Evolutionary conservation across 2,888 invertebrate species (phyloP).

Genomic region (Spilosoma lubricipeda): DNA sequence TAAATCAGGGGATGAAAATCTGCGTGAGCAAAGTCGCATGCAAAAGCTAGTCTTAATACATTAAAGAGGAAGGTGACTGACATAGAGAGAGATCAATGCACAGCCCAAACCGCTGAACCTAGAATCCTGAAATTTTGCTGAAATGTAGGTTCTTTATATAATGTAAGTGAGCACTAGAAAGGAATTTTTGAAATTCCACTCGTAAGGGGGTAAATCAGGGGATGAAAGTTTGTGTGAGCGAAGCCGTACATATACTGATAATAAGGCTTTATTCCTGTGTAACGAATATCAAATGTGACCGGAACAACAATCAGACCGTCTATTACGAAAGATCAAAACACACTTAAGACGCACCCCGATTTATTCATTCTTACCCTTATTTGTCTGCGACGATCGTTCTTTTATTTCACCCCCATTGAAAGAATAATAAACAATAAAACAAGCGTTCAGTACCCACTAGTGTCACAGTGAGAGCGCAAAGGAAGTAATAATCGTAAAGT

Average conservation of each 20-base stretch:
- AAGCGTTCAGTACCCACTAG: conserved; percentile 57
- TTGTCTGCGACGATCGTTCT: conserved; percentile 50
- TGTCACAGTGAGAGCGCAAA: conserved; percentile 62
- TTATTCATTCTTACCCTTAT: conserved; percentile 44
- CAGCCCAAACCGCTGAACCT: no score
- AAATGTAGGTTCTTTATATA: no score
- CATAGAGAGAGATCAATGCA: no score
- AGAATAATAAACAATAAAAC: conserved; percentile 68
- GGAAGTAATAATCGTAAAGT: conserved; percentile 79
- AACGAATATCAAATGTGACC: neutral
- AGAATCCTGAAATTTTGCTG: no score
- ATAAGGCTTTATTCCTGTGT: neutral
- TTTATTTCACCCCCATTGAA: conserved; percentile 51
- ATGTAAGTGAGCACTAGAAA: no score
- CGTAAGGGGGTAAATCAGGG: no score
- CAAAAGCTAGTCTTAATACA: no score
- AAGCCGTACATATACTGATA: neutral
- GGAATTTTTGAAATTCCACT: no score
- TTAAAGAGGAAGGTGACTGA: no score
- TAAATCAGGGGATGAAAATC: no score
- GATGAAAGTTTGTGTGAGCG: no score
- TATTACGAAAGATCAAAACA: conserved; percentile 24
- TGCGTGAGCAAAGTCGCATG: no score
- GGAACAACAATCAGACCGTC: conserved; percentile 17
- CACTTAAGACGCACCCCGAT: conserved; percentile 20